These are phyloP conservation scores for Drosophila mauritiana DNA, from an alignment of 1,140 invertebrate species.

Conservation along the genomic window DNA sequence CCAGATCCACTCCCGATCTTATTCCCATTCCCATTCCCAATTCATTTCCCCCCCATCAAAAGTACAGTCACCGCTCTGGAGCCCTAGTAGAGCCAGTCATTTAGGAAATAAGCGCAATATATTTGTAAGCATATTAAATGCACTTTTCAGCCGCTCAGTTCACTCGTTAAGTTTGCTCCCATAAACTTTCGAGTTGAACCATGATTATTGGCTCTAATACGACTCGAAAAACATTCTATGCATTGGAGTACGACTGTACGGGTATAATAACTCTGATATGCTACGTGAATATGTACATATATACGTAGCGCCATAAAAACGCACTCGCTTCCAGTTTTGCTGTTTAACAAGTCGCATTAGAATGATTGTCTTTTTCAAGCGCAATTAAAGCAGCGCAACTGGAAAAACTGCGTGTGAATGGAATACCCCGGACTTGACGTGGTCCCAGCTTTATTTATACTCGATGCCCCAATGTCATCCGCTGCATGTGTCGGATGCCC, in stretches of 20 bases:
- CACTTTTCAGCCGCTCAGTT: background rate
- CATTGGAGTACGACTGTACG: slow-evolving; percentile 4
- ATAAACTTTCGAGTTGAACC: background rate
- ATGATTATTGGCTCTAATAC: background rate
- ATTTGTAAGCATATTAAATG: background rate
- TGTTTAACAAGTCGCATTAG: slow-evolving; percentile 28
- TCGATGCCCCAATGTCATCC: slow-evolving; percentile 63
- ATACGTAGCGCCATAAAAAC: slow-evolving; percentile 26
- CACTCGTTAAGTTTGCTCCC: background rate
- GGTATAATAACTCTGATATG: background rate
- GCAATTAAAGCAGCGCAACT: slow-evolving; percentile 42
- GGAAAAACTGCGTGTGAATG: slow-evolving; percentile 65
- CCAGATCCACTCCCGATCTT: slow-evolving; percentile 1
- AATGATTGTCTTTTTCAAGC: slow-evolving; percentile 39
- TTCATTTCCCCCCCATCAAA: slow-evolving; percentile 9
- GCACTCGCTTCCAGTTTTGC: slow-evolving; percentile 40
- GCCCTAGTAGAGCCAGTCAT: background rate
- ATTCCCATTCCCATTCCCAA: slow-evolving; percentile 2
- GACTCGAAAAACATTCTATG: background rate
- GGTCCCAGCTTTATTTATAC: slow-evolving; percentile 20
- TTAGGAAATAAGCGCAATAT: background rate
- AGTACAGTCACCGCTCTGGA: slow-evolving; percentile 14
- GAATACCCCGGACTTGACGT: slow-evolving; percentile 26
- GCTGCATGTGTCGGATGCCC: slow-evolving; percentile 3
- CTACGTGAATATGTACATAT: background rate